These are phyloP conservation scores for Cyphomyrus discorhynchus DNA, from an alignment of 2,113 vertebrate species.

Conservation along the genomic window DNA sequence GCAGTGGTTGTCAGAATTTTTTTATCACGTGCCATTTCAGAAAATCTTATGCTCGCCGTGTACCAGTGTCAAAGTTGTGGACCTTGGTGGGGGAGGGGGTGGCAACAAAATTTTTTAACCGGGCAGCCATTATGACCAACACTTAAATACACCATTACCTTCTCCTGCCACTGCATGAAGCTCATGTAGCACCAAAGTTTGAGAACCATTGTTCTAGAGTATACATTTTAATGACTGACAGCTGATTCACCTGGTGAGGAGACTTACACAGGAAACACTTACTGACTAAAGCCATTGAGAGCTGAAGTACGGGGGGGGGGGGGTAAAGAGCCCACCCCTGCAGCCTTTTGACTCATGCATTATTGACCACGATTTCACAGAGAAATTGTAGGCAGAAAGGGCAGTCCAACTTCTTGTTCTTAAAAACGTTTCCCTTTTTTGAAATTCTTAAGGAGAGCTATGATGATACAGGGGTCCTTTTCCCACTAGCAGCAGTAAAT, in stretches of 20 bases:
- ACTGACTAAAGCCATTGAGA: not conserved
- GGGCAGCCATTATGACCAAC: not conserved
- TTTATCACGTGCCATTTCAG: not conserved
- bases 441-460: not conserved
- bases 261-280: not conserved
- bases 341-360: not conserved
- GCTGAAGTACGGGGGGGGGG: not conserved
- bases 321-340: not conserved
- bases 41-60: not conserved
- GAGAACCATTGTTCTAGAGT: not conserved
- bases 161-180: not conserved
- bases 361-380: not conserved
- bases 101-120: too few relatives aligned
- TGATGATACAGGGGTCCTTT: not conserved
- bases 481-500: not conserved
- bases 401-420: not conserved
- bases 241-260: not conserved
- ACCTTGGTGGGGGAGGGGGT: not conserved
- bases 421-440: not conserved
- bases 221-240: not conserved
- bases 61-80: not conserved
- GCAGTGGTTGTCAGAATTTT: not conserved
- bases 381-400: not conserved
- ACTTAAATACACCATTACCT: not conserved
- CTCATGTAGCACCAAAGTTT: not conserved